A percentile compares a stretch with the other conserved stretches of the same genome.
phyloP scores from a whole-genome alignment of 2,888 invertebrate species.

The Folsomia candida region DNA sequence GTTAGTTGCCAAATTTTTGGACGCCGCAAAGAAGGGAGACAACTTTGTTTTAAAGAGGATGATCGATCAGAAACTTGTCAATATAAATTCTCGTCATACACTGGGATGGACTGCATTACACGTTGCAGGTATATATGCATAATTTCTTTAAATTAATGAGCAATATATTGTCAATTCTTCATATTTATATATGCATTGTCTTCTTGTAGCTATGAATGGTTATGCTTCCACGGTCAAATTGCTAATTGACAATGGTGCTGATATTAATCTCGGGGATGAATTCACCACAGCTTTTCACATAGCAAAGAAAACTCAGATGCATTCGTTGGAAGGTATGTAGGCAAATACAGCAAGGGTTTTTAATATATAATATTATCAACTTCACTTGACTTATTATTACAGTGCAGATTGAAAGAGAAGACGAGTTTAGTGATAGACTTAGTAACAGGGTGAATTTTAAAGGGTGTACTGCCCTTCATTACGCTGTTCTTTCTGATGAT shows the following conservation, averaged over 20 bases:
- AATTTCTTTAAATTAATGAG: no score
- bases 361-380: no score
- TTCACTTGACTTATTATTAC: conserved; percentile 11
- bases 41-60: conserved; percentile 22
- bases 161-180: no score
- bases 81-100: conserved; percentile 69
- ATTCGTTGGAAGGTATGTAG: conserved; percentile 67
- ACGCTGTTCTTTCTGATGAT: conserved; percentile 77
- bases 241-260: conserved; percentile 72
- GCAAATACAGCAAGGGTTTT: no score
- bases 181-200: no score
- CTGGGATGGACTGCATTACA: conserved; percentile 87
- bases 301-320: conserved; percentile 65
- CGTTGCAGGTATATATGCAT: no score
- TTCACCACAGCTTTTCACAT: conserved; percentile 69
- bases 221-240: conserved; percentile 62
- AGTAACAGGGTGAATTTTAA: conserved; percentile 69
- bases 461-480: conserved; percentile 85
- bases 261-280: conserved; percentile 72
- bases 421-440: conserved; percentile 71
- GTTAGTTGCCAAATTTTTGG: conserved; percentile 12
- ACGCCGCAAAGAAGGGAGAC: conserved; percentile 29
- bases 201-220: conserved; percentile 72
- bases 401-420: conserved; percentile 65
- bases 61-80: conserved; percentile 51